Evolutionary conservation across 2,888 invertebrate species (phyloP).

Genomic region (Acleris sparsana): DNA sequence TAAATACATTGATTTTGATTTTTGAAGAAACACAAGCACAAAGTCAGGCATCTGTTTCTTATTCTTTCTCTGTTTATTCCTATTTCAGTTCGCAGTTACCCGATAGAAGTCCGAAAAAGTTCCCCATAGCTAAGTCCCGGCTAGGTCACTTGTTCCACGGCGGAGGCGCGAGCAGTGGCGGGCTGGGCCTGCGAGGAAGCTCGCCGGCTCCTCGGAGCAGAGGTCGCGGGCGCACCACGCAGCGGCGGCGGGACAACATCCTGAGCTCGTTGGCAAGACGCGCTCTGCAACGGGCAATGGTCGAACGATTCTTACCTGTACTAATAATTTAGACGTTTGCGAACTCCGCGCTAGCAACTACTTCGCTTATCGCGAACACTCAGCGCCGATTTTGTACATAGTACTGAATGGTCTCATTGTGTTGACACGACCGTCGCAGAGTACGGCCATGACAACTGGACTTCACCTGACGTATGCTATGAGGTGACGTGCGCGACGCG

Average conservation of each 20-base stretch:
- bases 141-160: not conserved
- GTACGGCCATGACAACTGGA: not conserved
- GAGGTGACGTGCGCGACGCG: no score
- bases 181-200: slow-evolving; percentile 7
- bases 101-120: slow-evolving; percentile 11
- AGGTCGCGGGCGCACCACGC: slow-evolving; percentile 21
- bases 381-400: slow-evolving; percentile 9
- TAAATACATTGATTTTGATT: no score
- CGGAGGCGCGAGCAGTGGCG: not conserved
- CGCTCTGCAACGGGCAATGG: not conserved
- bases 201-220: slow-evolving; percentile 18
- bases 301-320: slow-evolving; percentile 28
- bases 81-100: slow-evolving; percentile 1
- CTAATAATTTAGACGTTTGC: slow-evolving; percentile 32
- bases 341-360: slow-evolving; percentile 17
- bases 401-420: slow-evolving; percentile 3
- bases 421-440: not conserved
- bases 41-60: no score
- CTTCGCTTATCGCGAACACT: slow-evolving; percentile 21
- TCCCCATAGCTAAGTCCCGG: not conserved
- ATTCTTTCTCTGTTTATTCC: no score
- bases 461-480: not conserved
- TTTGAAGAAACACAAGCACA: no score
- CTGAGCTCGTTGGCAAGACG: not conserved
- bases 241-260: not conserved